Evolutionary conservation across 2,797 vertebrate species (phyloP).

Genomic region (Mormyrops attenuatus): DNA sequence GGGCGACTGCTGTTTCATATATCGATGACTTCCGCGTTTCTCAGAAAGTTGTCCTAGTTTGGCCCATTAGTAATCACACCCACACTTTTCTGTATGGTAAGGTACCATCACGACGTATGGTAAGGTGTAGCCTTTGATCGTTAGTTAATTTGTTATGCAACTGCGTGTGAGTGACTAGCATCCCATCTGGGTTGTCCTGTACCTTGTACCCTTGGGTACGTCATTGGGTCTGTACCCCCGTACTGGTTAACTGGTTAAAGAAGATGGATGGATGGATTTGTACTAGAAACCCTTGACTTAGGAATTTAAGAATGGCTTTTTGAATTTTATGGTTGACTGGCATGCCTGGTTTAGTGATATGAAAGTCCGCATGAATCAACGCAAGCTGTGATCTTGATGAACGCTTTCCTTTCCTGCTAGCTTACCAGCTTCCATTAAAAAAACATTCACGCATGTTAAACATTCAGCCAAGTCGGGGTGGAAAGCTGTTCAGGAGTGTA

Average conservation of each 20-base stretch:
- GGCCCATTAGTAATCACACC: not conserved
- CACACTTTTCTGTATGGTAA: not conserved
- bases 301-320: constrained; percentile 2
- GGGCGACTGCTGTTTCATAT: not conserved
- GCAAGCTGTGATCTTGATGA: not conserved
- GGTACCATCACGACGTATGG: not conserved
- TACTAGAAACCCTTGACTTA: not conserved
- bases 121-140: not conserved
- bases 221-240: not conserved
- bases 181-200: not conserved
- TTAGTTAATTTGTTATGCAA: not conserved
- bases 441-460: not conserved
- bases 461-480: constrained; percentile 5
- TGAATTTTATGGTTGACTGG: not conserved
- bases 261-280: not conserved
- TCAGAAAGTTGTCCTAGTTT: not conserved
- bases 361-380: not conserved
- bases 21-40: not conserved
- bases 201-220: not conserved
- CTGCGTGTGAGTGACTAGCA: not conserved
- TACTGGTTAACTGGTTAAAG: not conserved
- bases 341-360: not conserved
- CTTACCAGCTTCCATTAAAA: not conserved
- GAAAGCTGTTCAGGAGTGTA: not conserved
- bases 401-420: too few species aligned